Evolutionary conservation across 2,113 vertebrate species (phyloP).

Genomic region (Bambusicola thoracicus): DNA sequence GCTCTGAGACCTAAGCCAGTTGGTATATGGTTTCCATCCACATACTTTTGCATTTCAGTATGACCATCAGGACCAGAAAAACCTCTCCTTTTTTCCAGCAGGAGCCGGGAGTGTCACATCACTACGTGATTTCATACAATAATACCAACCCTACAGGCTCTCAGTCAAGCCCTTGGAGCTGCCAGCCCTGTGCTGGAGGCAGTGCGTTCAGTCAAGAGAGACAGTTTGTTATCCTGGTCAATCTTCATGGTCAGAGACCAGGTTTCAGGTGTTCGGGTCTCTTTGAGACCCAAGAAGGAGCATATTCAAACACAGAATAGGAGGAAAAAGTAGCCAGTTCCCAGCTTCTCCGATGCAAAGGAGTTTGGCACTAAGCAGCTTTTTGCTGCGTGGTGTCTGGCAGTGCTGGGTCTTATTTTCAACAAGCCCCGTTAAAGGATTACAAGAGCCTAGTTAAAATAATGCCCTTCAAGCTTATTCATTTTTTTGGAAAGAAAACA

Average conservation of each 20-base stretch:
- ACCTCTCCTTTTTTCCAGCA: accelerated
- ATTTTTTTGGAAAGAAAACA: constrained; percentile 15
- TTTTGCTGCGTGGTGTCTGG: constrained; percentile 22
- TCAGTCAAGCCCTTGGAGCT: neutral
- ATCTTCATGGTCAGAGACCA: neutral
- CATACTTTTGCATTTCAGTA: neutral
- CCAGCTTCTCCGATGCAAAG: neutral
- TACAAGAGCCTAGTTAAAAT: constrained; percentile 63
- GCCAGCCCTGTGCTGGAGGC: neutral
- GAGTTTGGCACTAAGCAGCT: constrained; percentile 53
- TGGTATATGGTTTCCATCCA: neutral
- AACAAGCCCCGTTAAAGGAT: constrained; percentile 48
- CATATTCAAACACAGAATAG: neutral
- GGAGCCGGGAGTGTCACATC: no score
- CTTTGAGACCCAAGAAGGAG: neutral
- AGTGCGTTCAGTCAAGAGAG: neutral
- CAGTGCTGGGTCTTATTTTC: constrained; percentile 45
- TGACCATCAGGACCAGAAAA: neutral
- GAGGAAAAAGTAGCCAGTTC: neutral
- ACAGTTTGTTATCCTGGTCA: neutral
- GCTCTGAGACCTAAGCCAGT: neutral
- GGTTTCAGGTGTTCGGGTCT: neutral
- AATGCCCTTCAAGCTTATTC: constrained; percentile 51
- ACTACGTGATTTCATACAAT: accelerated
- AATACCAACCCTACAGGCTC: neutral